Evolutionary conservation across 2,888 invertebrate species (phyloP), one percentile per base, ranked within the genome.

Genomic region (Cheilosia soror): DNA sequence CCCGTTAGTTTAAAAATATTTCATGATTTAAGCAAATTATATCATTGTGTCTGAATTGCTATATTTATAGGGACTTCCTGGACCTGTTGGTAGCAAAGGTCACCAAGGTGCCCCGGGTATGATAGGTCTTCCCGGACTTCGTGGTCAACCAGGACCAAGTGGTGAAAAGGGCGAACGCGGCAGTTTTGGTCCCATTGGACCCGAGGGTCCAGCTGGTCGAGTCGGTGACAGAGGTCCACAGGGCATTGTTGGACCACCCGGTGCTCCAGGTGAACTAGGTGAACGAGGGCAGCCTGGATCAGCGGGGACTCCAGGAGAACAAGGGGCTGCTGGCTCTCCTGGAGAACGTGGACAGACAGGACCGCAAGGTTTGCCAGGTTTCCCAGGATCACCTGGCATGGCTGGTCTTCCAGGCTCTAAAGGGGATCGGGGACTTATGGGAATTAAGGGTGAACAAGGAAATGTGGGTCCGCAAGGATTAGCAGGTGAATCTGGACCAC

Each of bases 231-330:
- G 96, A 90, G 97, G 97, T 0, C 94, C 94, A 0, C 95, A 95
- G 79, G 97, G 97, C n/a, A 94, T 94, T 15, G 91, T 95, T 27
- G 97, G 97, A 4, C 95, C 95, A 0, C 93, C 94, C 0, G 97
- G 97, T 2, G 95, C 96, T 1, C 96, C 96, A 0, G 97, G 97
- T 15, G 97, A 97, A 91, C 95, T 96, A 57, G 97, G 96, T 0
- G 96, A 96, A 91, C 93, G 96, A 89, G 96, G 97, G 25, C 96
- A 96, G 89, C 93, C 95, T 0, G 97, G 97, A 3, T 92, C 94
- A 5, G 94, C 96, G 0, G 97, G 97, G 1, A 91, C 94, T 0
- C 93, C 95, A 5, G 96, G 96, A 42, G 96, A 96, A 89, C 90
- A 93, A 13, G 97, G 97, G 1, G 95, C 96, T n/a, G 92, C 94